phyloP scores from a whole-genome alignment of 2,797 vertebrate species.

The Sebastes itinus region DNA sequence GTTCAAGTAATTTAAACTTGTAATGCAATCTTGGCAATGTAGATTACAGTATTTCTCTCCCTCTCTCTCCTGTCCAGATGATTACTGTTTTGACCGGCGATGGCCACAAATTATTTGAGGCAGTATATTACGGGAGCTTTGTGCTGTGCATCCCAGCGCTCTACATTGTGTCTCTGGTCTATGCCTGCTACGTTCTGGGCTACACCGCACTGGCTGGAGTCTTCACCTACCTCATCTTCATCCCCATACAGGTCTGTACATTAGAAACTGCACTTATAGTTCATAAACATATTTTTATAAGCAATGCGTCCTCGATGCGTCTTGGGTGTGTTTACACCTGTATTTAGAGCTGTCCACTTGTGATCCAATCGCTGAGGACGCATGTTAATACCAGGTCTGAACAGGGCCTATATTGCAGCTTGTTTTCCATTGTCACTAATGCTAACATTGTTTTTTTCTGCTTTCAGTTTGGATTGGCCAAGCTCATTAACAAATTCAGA shows the following conservation, averaged over 20 bases:
- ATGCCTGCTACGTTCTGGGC: slow-evolving; percentile 81
- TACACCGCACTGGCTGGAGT: slow-evolving; percentile 83
- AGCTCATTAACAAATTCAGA: slow-evolving; percentile 76
- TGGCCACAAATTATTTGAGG: slow-evolving; percentile 85
- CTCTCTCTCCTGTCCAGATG: slow-evolving; percentile 69
- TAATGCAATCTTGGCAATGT: not conserved
- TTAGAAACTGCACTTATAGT: not conserved
- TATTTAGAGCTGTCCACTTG: no score
- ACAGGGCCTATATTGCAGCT: no score
- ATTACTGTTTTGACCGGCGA: slow-evolving; percentile 85
- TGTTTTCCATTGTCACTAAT: not conserved
- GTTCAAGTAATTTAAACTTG: not conserved
- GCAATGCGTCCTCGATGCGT: no score
- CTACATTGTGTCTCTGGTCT: slow-evolving; percentile 69
- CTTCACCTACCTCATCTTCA: slow-evolving; percentile 74
- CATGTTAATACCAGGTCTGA: no score
- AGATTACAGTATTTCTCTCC: not conserved
- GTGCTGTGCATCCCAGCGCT: slow-evolving; percentile 74
- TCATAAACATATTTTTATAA: not conserved
- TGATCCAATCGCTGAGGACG: no score
- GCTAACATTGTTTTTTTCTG: not conserved
- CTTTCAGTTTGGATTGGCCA: slow-evolving; percentile 79
- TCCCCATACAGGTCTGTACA: slow-evolving; percentile 82
- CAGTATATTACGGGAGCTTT: slow-evolving; percentile 78
- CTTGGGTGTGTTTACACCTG: no score